A percentile compares a stretch with the other conserved stretches of the same genome.
Evolutionary conservation across 2,888 invertebrate genomes (phyloP).

Genomic region (Cepaea hortensis): DNA sequence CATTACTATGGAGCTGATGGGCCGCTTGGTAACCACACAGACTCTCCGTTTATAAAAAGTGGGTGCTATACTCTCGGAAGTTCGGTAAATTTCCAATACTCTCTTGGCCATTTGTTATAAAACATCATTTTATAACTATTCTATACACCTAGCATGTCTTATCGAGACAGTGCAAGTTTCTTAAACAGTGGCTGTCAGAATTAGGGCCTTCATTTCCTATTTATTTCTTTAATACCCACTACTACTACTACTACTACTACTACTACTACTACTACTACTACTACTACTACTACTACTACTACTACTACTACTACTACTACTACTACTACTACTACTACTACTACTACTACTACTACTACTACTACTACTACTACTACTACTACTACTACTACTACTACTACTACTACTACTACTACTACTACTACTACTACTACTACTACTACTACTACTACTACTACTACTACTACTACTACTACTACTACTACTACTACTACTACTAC

Average conservation of each 20-base stretch:
- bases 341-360: background rate
- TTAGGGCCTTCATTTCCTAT: too few relatives aligned
- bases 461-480: background rate
- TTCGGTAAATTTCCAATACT: too few relatives aligned
- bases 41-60: too few relatives aligned
- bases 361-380: background rate
- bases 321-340: slow-evolving; percentile 20
- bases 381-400: background rate
- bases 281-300: background rate
- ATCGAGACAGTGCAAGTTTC: too few relatives aligned
- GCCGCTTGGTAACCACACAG: too few relatives aligned
- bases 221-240: background rate
- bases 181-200: too few relatives aligned
- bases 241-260: slow-evolving; percentile 1
- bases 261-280: background rate
- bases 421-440: background rate
- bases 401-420: background rate
- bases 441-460: background rate
- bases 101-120: too few relatives aligned
- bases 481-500: background rate
- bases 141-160: too few relatives aligned
- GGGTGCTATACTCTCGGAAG: too few relatives aligned
- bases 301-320: background rate
- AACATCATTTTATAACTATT: too few relatives aligned
- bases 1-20: too few relatives aligned